Evolutionary conservation across 2,797 vertebrate genomes (phyloP).

Genomic region (Hydrocynus forskahlii): DNA sequence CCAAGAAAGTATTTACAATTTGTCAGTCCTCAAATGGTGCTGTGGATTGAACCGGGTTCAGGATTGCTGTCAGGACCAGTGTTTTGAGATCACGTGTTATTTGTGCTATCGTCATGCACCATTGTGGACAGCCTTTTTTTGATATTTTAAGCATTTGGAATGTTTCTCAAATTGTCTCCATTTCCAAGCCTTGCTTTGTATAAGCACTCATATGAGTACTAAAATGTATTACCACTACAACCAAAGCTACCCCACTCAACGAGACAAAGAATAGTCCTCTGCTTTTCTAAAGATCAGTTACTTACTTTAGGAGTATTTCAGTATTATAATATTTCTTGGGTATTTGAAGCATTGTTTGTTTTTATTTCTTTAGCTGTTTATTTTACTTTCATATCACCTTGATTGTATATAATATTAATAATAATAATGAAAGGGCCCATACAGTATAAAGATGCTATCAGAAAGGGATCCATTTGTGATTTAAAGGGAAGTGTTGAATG

Average conservation of each 20-base stretch:
- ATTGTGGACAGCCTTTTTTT: conserved; percentile 36
- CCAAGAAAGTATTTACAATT: conserved; percentile 19
- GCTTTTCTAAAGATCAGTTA: conserved; percentile 46
- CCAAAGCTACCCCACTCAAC: conserved; percentile 66
- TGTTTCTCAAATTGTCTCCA: conserved; percentile 52
- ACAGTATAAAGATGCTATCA: conserved; percentile 43
- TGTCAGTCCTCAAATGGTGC: conserved; percentile 13
- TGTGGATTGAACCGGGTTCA: conserved; percentile 29
- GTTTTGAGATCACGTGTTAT: conserved; percentile 57
- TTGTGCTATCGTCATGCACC: conserved; percentile 52
- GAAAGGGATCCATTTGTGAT: conserved; percentile 52
- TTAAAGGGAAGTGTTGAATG: conserved; percentile 47
- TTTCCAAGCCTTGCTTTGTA: conserved; percentile 54
- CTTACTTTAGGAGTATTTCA: conserved; percentile 29
- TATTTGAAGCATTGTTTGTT: conserved; percentile 21
- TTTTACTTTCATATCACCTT: conserved; percentile 64
- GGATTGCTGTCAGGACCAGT: conserved; percentile 46
- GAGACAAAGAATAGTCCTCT: conserved; percentile 28
- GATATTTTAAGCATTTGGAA: conserved; percentile 50
- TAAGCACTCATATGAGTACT: conserved; percentile 33
- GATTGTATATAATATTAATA: conserved; percentile 74
- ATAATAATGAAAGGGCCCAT: conserved; percentile 61
- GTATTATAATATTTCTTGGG: conserved; percentile 41
- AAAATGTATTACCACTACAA: conserved; percentile 58
- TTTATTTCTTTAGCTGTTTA: conserved; percentile 35